Base-by-base conservation (phyloP, 2,113 vertebrate genomes). In the Numida meleagris region DNA sequence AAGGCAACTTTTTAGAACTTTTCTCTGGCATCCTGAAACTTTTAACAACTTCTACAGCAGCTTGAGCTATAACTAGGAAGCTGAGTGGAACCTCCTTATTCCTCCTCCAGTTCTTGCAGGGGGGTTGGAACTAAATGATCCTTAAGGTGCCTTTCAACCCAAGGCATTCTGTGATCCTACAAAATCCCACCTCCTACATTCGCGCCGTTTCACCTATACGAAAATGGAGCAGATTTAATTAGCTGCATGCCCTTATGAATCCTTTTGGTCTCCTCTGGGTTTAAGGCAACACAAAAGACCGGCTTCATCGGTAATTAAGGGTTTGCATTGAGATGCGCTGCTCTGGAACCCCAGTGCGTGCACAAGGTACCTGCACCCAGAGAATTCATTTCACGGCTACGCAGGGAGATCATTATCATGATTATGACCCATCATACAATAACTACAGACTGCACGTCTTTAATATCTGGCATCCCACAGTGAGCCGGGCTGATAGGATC, bases 401-500 rank as follows among this genome's bases (percentile, higher is more conserved):
- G 24, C 59, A 81, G 29, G n/a, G 55, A 93, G 76, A 90, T 95
- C 5, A n/a, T 80, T 94, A 90, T 86, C 92, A 7, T 40, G 82
- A 55, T 71, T 83, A 34, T 83, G 70, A 67, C 72, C 48, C 6
- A 6, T 42, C 62, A 67, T 50, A 40, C 48, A 68, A 18, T 17
- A 76, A 61, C 66, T 27, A 67, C 2, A 36, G 65, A 12, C 73
- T 68, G 68, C 58, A 45, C 10, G 18, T 42, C 61, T 66, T 1
- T 42, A 27, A 3, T 57, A 27, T 14, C 45, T 71, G 13, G 51
- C 57, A 75, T 65, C 48, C 75, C 68, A 51, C 46, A 80, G 65
- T 53, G 75, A 61, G 48, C 19, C 3, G 25, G 25, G 4, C 11
- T 43, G 50, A 34, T 9, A 53, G 25, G 21, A 62, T 62, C 75